Evolutionary conservation across 2,113 vertebrate species (phyloP).

Genomic region (Egretta garzetta): DNA sequence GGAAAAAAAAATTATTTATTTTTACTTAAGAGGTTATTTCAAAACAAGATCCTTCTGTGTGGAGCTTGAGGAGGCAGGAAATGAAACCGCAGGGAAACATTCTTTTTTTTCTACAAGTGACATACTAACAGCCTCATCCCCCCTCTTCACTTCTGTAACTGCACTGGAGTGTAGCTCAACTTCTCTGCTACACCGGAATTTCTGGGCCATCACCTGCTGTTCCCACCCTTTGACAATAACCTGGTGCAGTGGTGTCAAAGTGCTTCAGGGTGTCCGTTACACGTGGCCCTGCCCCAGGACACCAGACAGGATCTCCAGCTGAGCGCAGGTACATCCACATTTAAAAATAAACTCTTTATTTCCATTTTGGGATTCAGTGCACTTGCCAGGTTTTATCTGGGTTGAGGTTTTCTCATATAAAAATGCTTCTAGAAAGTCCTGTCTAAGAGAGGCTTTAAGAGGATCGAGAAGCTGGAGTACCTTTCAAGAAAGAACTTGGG

Average conservation of each 20-base stretch:
- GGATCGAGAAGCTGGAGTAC: not conserved
- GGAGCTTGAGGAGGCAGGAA: not conserved
- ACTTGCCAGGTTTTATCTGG: not conserved
- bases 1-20: not conserved
- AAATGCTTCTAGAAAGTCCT: not conserved
- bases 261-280: not conserved
- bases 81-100: not conserved
- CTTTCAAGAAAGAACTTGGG: not conserved
- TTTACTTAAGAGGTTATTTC: not conserved
- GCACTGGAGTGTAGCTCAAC: not conserved
- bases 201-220: not conserved
- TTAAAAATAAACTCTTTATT: not conserved
- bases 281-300: not conserved
- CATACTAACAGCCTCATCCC: rapidly evolving
- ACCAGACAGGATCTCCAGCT: not conserved
- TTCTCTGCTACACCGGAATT: not conserved
- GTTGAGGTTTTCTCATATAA: not conserved
- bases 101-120: not conserved
- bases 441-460: not conserved
- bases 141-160: not conserved
- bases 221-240: not conserved
- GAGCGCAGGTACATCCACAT: not conserved
- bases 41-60: not conserved
- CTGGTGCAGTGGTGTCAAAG: not conserved
- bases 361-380: not conserved